Percentiles rank a stretch among this genome's conserved stretches.
Conservation (phyloP, 2,888 invertebrate genomes). For the Eupithecia vulgata region DNA sequence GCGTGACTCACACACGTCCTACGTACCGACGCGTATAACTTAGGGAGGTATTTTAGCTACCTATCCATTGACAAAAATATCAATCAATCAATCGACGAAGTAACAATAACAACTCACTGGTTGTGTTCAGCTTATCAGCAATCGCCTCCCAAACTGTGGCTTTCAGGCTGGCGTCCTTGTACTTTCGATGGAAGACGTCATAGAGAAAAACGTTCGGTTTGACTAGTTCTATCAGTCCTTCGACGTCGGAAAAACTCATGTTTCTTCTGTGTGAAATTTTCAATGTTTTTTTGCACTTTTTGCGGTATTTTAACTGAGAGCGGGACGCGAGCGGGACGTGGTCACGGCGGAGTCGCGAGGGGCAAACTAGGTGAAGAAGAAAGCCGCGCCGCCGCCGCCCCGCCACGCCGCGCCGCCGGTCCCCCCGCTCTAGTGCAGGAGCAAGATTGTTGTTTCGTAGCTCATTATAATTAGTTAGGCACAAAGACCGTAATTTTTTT, state of each 20-base stretch:
- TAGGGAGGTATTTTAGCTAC: background rate
- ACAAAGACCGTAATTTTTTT: no score
- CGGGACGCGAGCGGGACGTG: slow-evolving; percentile 31
- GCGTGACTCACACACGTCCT: background rate
- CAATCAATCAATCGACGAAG: background rate
- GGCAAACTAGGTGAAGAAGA: slow-evolving; percentile 19
- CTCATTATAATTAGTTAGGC: no score
- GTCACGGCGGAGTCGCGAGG: slow-evolving; percentile 21
- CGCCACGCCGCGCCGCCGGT: slow-evolving; percentile 28
- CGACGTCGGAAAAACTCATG: slow-evolving; percentile 29
- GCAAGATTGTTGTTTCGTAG: background rate
- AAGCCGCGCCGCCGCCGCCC: slow-evolving; percentile 32
- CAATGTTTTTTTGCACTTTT: background rate
- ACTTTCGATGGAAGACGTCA: slow-evolving; percentile 32
- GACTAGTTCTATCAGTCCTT: slow-evolving; percentile 31
- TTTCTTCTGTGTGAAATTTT: slow-evolving; percentile 19
- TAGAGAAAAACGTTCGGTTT: slow-evolving; percentile 33
- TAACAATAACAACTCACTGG: slow-evolving; percentile 21
- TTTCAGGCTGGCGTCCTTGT: slow-evolving; percentile 35
- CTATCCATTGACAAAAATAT: background rate
- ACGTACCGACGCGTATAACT: background rate
- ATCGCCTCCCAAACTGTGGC: slow-evolving; percentile 33
- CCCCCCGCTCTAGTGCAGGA: slow-evolving; percentile 23
- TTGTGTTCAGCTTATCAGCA: slow-evolving; percentile 26
- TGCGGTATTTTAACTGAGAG: slow-evolving; percentile 6